These are phyloP conservation scores for Sebastes elongatus DNA, from an alignment of 2,797 vertebrate genomes.

Conservation along the genomic window DNA sequence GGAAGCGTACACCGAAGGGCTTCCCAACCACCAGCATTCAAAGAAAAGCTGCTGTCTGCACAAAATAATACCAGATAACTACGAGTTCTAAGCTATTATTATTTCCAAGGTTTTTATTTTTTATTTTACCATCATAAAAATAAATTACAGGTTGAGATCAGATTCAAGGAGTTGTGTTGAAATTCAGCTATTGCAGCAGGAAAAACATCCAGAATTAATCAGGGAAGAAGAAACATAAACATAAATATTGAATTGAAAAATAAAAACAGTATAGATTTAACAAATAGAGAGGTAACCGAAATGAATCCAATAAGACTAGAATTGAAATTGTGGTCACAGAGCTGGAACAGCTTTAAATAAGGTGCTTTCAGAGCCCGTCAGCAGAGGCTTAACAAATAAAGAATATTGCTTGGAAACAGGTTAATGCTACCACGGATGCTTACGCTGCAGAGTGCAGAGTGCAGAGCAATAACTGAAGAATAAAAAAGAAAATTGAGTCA, in stretches of 20 bases:
- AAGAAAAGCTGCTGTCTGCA: background rate
- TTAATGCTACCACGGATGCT: slow-evolving; percentile 6
- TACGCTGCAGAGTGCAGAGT: slow-evolving; percentile 6
- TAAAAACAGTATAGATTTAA: background rate
- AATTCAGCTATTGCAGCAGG: background rate
- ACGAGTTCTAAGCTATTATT: background rate
- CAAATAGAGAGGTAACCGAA: background rate
- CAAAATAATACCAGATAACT: background rate
- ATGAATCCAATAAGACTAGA: background rate
- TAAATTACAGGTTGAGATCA: background rate
- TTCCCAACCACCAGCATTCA: background rate
- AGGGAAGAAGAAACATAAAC: background rate
- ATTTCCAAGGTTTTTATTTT: background rate
- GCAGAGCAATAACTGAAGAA: slow-evolving; percentile 10
- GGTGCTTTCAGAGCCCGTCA: background rate
- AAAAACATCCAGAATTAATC: background rate
- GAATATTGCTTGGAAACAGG: background rate
- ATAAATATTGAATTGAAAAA: background rate
- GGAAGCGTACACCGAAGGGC: background rate
- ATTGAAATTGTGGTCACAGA: background rate
- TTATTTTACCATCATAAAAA: no score
- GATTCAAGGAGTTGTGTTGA: background rate
- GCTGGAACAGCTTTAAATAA: background rate
- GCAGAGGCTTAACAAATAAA: slow-evolving; percentile 11
- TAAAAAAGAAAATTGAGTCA: slow-evolving; percentile 26